Evolutionary conservation across 1,140 invertebrate species (phyloP).

Genomic region (Ostrea edulis): DNA sequence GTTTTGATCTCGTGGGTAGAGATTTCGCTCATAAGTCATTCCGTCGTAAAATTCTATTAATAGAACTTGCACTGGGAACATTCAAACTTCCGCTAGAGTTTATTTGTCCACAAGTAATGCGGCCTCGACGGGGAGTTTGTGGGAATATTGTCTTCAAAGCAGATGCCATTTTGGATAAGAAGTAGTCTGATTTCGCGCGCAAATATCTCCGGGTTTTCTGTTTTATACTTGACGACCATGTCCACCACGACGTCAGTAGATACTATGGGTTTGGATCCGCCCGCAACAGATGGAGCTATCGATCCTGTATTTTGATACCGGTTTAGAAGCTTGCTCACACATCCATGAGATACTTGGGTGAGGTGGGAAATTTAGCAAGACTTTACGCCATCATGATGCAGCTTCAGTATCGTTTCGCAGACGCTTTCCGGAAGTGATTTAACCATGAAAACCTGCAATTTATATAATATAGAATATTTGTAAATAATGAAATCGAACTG

Average conservation of each 20-base stretch:
- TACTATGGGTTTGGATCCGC: constrained; percentile 98
- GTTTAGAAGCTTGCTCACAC: constrained; percentile 95
- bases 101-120: too few species aligned
- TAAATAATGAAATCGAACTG: too few species aligned
- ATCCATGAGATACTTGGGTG: constrained; percentile 94
- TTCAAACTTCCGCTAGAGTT: too few species aligned
- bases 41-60: constrained; percentile 45
- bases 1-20: not conserved
- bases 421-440: constrained; percentile 96
- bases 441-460: constrained; percentile 83
- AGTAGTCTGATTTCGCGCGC: constrained; percentile 82
- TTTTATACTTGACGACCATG: constrained; percentile 82
- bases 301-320: constrained; percentile 95
- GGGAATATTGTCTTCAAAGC: constrained; percentile 33
- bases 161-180: constrained; percentile 79
- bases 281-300: constrained; percentile 98
- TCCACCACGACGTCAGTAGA: constrained; percentile 81
- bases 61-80: constrained; percentile 43
- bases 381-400: constrained; percentile 92
- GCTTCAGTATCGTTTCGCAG: constrained; percentile 94
- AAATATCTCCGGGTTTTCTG: constrained; percentile 82
- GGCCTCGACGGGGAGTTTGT: too few species aligned
- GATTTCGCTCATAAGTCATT: constrained; percentile 11
- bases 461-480: too few species aligned
- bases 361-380: constrained; percentile 96